These are phyloP conservation scores for Agrotis exclamationis DNA, from an alignment of 2,888 invertebrate genomes.

Conservation along the genomic window DNA sequence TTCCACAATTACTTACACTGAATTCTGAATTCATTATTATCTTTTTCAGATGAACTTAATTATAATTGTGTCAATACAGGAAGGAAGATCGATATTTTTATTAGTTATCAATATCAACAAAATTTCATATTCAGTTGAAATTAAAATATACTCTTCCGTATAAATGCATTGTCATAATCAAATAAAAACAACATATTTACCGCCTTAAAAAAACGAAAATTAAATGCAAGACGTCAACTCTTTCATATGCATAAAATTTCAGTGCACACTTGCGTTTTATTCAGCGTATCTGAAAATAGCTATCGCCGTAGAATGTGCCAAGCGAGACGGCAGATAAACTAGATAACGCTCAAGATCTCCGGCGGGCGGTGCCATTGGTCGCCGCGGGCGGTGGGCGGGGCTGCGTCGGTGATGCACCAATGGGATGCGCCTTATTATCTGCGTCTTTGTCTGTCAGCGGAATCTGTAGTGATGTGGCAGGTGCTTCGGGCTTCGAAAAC, in stretches of 20 bases:
- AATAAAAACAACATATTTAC: not conserved
- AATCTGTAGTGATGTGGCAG: constrained; percentile 82
- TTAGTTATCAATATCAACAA: not conserved
- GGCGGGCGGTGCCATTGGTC: constrained; percentile 84
- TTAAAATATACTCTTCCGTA: not conserved
- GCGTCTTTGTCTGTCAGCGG: constrained; percentile 91
- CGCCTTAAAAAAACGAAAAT: constrained; percentile 18
- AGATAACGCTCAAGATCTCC: constrained; percentile 92
- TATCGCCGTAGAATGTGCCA: constrained; percentile 75
- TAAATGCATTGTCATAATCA: not conserved
- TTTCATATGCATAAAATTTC: constrained; percentile 57
- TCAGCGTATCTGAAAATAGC: constrained; percentile 83
- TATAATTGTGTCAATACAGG: not conserved
- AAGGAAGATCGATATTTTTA: not conserved
- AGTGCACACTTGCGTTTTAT: constrained; percentile 59
- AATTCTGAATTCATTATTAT: not conserved
- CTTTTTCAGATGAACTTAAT: not conserved
- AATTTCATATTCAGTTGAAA: not conserved
- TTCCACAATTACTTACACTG: not conserved
- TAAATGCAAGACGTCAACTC: constrained; percentile 47
- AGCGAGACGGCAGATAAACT: constrained; percentile 90
- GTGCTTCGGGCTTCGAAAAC: constrained; percentile 69
- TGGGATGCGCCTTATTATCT: constrained; percentile 90
- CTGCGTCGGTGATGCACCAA: constrained; percentile 91
- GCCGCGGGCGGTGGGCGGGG: constrained; percentile 84